Evolutionary conservation across 2,797 vertebrate genomes (phyloP).

Genomic region (Harpagifer antarcticus): DNA sequence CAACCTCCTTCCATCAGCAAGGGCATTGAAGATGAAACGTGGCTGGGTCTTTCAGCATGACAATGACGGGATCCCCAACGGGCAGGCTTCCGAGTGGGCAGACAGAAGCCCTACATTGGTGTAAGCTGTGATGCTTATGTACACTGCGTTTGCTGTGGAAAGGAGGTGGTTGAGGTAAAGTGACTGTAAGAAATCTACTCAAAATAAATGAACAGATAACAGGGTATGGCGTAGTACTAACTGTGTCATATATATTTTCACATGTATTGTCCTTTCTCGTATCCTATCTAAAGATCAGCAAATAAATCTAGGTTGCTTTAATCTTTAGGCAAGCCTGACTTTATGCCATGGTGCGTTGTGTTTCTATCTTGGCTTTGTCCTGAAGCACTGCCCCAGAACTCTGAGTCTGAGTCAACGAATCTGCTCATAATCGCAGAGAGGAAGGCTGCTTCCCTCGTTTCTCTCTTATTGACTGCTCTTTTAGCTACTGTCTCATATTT

Average conservation of each 20-base stretch:
- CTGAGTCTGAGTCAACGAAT: slow-evolving; percentile 72
- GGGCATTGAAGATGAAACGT: no score
- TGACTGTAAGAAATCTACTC: not conserved
- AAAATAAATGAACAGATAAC: not conserved
- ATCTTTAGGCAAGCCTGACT: slow-evolving; percentile 69
- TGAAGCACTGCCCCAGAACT: slow-evolving; percentile 62
- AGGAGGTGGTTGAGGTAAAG: no score
- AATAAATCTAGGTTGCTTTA: slow-evolving; percentile 69
- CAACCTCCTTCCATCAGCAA: no score
- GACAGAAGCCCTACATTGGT: no score
- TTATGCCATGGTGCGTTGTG: slow-evolving; percentile 57
- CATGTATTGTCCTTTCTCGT: slow-evolving; percentile 8
- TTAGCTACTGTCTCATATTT: slow-evolving; percentile 36
- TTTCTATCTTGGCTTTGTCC: slow-evolving; percentile 71
- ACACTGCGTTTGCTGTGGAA: no score
- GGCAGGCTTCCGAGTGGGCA: no score
- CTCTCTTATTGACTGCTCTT: slow-evolving; percentile 26
- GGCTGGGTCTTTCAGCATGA: no score
- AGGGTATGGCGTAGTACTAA: slow-evolving; percentile 8
- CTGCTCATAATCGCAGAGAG: slow-evolving; percentile 50
- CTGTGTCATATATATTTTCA: slow-evolving; percentile 7
- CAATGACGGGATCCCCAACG: no score
- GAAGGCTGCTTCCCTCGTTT: slow-evolving; percentile 36
- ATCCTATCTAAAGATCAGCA: slow-evolving; percentile 44
- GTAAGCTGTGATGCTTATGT: no score